Base-by-base conservation (phyloP, 2,113 vertebrate genomes). In the Salvelinus namaycush region DNA sequence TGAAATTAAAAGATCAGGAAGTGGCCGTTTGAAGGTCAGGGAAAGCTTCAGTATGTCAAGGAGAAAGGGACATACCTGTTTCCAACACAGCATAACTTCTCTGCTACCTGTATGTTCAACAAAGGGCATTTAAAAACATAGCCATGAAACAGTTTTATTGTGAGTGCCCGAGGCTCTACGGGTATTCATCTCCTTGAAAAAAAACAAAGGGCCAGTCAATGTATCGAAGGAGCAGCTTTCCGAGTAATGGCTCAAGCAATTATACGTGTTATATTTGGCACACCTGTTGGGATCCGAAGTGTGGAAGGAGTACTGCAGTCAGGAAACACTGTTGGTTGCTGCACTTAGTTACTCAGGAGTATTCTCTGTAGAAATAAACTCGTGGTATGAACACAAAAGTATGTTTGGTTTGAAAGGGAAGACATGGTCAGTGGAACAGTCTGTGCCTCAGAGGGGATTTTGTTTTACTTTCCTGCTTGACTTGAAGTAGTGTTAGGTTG, bases 191-290 rank as follows among this genome's bases (percentile, higher is more conserved):
- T 73, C 66, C 71, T 77, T 67, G 70, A 49, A 75, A 82, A 49
- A 49, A 51, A 85, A 29, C 24, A 78, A 29, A 65, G 78, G 76
- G 76, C 57, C 79, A 83, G 76, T 83, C 72, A 73, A 81, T 44
- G 39, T 75, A 76, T 83, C 67, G 81, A 79, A 85, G 76, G 79
- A 83, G 71, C 26, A 65, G 78, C 68, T 74, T 74, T 78, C 44
- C 82, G 76, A 71, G 64, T 83, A 85, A 80, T 83, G 79, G 83
- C 76, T 81, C 75, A 71, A 83, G 86, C 79, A 83, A 85, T 81
- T 83, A 85, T 78, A 74, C 60, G 9, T 44, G 51, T 76, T 65
- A 72, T 77, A 78, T 78, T 49, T 11, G 54, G 68, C 29, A 48
- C 69, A 62, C 68, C 65, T 57, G 76, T 59, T 48, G 62, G 29